phyloP scores from a whole-genome alignment of 2,797 vertebrate species.

The Mergus octosetaceus region DNA sequence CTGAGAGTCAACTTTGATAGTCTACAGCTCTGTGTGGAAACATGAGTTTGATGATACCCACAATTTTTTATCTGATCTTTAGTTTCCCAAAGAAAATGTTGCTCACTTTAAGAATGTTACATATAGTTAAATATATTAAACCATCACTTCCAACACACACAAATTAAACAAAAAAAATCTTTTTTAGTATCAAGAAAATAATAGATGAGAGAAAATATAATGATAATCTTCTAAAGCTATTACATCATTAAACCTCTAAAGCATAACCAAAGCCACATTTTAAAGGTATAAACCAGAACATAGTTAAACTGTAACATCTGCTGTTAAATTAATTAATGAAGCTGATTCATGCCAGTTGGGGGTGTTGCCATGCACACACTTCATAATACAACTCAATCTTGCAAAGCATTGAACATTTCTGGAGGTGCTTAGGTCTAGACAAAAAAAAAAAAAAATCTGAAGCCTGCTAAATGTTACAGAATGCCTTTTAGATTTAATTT shows the following conservation, averaged over 20 bases:
- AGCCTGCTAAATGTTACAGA: neutral
- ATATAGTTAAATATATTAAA: neutral
- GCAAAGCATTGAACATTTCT: neutral
- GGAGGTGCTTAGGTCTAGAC: neutral
- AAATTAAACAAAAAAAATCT: neutral
- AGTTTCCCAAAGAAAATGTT: neutral
- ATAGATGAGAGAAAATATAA: neutral
- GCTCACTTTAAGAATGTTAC: neutral
- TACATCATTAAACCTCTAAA: neutral
- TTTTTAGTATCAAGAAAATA: neutral
- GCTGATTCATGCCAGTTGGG: neutral
- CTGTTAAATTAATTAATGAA: neutral
- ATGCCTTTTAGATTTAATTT: neutral
- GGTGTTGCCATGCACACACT: neutral
- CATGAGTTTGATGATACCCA: slow-evolving; percentile 6
- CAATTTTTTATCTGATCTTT: neutral
- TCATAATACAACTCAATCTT: neutral
- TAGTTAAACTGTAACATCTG: neutral
- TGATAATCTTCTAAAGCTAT: neutral
- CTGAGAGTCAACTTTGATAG: slow-evolving; percentile 74
- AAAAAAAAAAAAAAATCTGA: neutral
- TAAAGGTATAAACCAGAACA: neutral
- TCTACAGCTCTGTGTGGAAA: slow-evolving; percentile 7
- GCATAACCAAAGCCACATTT: neutral
- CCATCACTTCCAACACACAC: neutral